A percentile compares a stretch with the other conserved stretches of the same genome.
phyloP scores from a whole-genome alignment of 2,888 invertebrate genomes.

The Chymomyza caudatula region DNA sequence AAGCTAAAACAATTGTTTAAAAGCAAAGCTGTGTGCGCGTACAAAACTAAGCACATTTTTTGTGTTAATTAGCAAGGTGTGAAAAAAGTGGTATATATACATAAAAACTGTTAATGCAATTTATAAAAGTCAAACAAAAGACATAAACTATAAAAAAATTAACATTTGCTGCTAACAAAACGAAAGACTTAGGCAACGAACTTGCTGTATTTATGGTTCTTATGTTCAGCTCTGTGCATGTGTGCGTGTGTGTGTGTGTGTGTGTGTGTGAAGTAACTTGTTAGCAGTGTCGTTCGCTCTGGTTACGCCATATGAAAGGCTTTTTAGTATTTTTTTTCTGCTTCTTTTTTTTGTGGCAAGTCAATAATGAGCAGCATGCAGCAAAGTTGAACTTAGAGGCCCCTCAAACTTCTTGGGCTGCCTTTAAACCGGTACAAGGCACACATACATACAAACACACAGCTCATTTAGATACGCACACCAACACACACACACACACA shows the following conservation, averaged over 20 bases:
- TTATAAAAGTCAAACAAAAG: not conserved
- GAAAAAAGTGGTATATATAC: conserved; percentile 26
- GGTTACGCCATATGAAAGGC: conserved; percentile 34
- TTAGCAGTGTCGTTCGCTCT: not conserved
- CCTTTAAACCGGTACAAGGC: conserved; percentile 68
- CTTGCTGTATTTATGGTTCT: not conserved
- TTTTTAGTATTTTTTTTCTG: too few species aligned
- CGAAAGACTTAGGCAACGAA: conserved; percentile 2
- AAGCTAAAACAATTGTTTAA: not conserved
- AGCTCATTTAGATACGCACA: conserved; percentile 9
- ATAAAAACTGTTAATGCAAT: not conserved
- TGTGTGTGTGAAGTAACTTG: conserved; percentile 4
- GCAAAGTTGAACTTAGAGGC: conserved; percentile 32
- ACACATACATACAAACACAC: conserved; percentile 23
- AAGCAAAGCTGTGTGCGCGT: conserved; percentile 1
- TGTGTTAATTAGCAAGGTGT: conserved; percentile 56
- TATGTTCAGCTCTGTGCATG: not conserved
- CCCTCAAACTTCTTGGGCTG: conserved; percentile 20
- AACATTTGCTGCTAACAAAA: not conserved
- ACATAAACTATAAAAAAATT: not conserved
- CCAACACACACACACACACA: conserved; percentile 1
- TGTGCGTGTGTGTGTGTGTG: conserved; percentile 9
- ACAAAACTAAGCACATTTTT: not conserved
- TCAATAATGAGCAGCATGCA: conserved; percentile 36
- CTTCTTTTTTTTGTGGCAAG: conserved; percentile 41